phyloP scores from a whole-genome alignment of 1,140 invertebrate species.

The Apis florea region DNA sequence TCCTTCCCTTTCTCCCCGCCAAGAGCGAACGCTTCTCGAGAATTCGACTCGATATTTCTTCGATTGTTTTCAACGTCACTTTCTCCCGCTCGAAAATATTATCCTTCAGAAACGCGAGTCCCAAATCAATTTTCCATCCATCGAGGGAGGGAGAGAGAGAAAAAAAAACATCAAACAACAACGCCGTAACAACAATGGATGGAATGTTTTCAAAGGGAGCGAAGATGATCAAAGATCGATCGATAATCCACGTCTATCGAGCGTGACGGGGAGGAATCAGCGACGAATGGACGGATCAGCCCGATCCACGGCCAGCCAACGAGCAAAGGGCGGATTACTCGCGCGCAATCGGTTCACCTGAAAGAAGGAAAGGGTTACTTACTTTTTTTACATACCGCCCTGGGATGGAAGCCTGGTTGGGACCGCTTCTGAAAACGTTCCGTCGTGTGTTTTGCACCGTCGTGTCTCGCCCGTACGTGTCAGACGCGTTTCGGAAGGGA shows the following conservation, averaged over 20 bases:
- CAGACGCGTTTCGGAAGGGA: constrained; percentile 68
- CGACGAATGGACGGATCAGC: constrained; percentile 29
- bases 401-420: constrained; percentile 53
- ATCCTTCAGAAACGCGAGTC: not conserved
- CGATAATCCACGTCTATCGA: constrained; percentile 31
- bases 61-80: not conserved
- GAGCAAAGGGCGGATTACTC: constrained; percentile 47
- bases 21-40: not conserved
- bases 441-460: constrained; percentile 71
- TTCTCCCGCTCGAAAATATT: too few relatives aligned
- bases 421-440: constrained; percentile 69
- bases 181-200: not conserved
- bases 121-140: not conserved
- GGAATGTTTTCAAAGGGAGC: not conserved
- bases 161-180: not conserved
- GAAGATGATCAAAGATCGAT: constrained; percentile 33
- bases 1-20: too few relatives aligned
- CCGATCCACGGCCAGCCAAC: not conserved
- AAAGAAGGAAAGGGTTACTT: constrained; percentile 56
- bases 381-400: not conserved
- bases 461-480: constrained; percentile 62
- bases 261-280: not conserved
- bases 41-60: too few relatives aligned
- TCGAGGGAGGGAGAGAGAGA: too few relatives aligned
- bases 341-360: constrained; percentile 65